Evolutionary conservation across 2,888 invertebrate species (phyloP).

Genomic region (Heliconius erato): DNA sequence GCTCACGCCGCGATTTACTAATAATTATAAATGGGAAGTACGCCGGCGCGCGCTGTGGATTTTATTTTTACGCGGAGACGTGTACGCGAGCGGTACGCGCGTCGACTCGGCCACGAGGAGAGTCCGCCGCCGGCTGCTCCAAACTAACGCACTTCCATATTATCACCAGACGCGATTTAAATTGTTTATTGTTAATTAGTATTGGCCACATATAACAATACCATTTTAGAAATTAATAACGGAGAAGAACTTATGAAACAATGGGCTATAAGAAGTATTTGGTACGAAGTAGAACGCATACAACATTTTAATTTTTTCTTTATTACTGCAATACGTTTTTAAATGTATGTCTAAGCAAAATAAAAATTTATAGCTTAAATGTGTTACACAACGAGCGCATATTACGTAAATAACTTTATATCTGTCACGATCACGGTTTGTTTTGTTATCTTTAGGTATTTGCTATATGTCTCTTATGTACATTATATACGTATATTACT

Average conservation of each 20-base stretch:
- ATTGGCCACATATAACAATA: conserved; percentile 74
- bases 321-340: background rate
- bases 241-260: conserved; percentile 73
- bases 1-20: conserved; percentile 84
- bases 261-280: conserved; percentile 68
- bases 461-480: background rate
- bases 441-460: background rate
- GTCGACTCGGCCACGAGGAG: conserved; percentile 72
- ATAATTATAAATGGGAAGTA: conserved; percentile 85
- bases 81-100: conserved; percentile 79
- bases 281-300: conserved; percentile 62
- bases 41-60: conserved; percentile 81
- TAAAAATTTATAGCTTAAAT: background rate
- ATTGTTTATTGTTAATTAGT: conserved; percentile 79
- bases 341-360: background rate
- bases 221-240: conserved; percentile 80
- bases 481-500: background rate
- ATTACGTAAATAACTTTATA: background rate
- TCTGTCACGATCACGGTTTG: background rate
- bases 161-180: conserved; percentile 76
- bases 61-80: conserved; percentile 86
- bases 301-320: conserved; percentile 57
- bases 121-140: conserved; percentile 69
- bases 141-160: conserved; percentile 69
- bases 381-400: too few relatives aligned